A percentile compares a stretch with the other conserved stretches of the same genome.
phyloP scores from a whole-genome alignment of 2,888 invertebrate species.

The Erebia epiphron region DNA sequence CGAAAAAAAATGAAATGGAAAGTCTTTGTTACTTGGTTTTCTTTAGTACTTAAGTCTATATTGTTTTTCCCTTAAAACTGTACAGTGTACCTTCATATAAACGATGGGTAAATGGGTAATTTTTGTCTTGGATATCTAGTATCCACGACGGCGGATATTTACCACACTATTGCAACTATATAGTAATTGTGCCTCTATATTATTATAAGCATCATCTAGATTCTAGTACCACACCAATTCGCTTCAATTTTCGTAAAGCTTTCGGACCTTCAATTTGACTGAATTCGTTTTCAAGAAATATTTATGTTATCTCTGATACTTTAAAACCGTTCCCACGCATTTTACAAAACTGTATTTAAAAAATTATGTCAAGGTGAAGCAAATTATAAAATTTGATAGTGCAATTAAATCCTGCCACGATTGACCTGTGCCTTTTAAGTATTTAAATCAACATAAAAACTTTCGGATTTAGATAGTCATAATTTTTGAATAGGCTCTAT shows the following conservation, averaged over 20 bases:
- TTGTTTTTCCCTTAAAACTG: not conserved
- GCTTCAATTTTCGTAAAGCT: not conserved
- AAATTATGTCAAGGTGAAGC: constrained; percentile 6
- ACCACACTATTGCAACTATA: no score
- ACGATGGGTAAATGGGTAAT: no score
- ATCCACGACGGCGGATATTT: no score
- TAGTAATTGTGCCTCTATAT: no score
- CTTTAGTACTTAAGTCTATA: not conserved
- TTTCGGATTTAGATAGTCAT: not conserved
- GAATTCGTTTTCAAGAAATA: not conserved
- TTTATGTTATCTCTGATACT: not conserved
- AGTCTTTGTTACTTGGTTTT: constrained; percentile 2
- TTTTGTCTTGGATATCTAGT: no score
- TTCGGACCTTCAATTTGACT: not conserved
- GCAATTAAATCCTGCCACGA: constrained; percentile 6
- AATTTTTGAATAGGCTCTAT: not conserved
- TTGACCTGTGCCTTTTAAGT: not conserved
- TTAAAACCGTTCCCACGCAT: not conserved
- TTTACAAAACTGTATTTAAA: not conserved
- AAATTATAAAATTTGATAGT: constrained; percentile 1
- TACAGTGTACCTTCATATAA: no score
- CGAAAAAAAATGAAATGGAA: constrained; percentile 4
- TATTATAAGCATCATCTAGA: no score
- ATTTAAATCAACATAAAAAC: not conserved
- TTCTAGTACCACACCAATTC: no score